Conservation (phyloP, 2,113 vertebrate species). For the Nerophis ophidion region DNA sequence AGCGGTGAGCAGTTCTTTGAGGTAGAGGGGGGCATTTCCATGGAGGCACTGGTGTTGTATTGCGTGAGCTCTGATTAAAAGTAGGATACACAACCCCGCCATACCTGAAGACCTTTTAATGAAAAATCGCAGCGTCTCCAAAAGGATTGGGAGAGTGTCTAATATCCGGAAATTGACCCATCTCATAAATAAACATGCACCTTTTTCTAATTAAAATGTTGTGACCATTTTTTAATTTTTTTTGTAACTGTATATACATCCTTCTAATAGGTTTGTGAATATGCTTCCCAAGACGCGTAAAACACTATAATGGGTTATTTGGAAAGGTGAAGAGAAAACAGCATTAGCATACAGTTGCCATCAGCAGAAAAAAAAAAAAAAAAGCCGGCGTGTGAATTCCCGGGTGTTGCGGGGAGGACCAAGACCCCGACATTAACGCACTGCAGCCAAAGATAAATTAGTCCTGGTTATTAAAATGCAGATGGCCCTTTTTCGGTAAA, state of each 20-base stretch:
- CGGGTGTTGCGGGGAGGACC: constrained; percentile 34
- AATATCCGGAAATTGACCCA: constrained; percentile 14
- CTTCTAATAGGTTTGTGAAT: constrained; percentile 24
- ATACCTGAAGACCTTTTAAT: too few relatives aligned
- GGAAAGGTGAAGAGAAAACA: constrained; percentile 43
- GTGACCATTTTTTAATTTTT: constrained; percentile 8
- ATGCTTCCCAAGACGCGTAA: constrained; percentile 15
- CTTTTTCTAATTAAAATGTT: constrained; percentile 15
- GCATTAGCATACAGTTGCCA: constrained; percentile 59
- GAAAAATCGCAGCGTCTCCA: too few relatives aligned
- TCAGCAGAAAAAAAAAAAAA: constrained; percentile 53
- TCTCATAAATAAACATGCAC: constrained; percentile 24
- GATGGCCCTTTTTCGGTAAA: constrained; percentile 51
- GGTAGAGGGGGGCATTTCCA: too few relatives aligned
- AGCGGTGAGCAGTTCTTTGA: too few relatives aligned
- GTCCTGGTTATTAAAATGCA: constrained; percentile 57
- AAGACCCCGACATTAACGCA: constrained; percentile 37
- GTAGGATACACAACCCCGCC: too few relatives aligned
- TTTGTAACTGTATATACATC: constrained; percentile 23
- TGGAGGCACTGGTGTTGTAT: too few relatives aligned
- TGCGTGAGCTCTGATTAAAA: too few relatives aligned
- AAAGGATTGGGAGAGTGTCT: constrained; percentile 3
- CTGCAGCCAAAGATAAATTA: constrained; percentile 45
- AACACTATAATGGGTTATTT: constrained; percentile 45
- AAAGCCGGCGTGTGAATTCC: constrained; percentile 35